Percentiles rank a stretch among this genome's conserved stretches.
These are phyloP conservation scores for Dreissena rostriformis DNA, from an alignment of 1,140 invertebrate species.

Conservation along the genomic window DNA sequence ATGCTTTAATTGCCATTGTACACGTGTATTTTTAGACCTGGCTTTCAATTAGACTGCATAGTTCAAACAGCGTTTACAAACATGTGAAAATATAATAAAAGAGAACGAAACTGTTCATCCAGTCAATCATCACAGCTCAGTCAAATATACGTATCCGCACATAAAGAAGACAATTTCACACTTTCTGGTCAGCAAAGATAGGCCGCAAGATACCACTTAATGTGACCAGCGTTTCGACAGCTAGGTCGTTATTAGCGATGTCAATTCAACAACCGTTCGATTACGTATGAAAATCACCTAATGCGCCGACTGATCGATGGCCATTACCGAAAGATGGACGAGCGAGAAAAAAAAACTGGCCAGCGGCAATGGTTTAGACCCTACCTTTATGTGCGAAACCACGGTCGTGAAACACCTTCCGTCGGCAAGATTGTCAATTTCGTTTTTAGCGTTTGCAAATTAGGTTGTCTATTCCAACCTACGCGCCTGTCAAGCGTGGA, in stretches of 20 bases:
- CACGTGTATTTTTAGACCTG: background rate
- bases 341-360: background rate
- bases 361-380: background rate
- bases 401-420: background rate
- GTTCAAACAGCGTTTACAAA: background rate
- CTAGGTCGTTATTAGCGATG: constrained; percentile 30
- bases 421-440: background rate
- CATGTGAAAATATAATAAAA: background rate
- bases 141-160: background rate
- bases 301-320: constrained; percentile 33
- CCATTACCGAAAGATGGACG: background rate
- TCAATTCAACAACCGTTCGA: constrained; percentile 28
- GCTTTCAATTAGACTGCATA: background rate
- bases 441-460: background rate
- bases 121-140: background rate
- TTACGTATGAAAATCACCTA: constrained; percentile 37
- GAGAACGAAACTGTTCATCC: background rate
- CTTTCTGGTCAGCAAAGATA: too few species aligned
- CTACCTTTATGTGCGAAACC: background rate
- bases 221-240: background rate
- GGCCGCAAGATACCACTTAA: too few species aligned
- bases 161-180: too few species aligned
- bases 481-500: background rate
- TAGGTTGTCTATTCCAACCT: background rate
- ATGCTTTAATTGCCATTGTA: background rate